Conservation (phyloP, 2,113 vertebrate genomes). For the Taurulus bubalis region DNA sequence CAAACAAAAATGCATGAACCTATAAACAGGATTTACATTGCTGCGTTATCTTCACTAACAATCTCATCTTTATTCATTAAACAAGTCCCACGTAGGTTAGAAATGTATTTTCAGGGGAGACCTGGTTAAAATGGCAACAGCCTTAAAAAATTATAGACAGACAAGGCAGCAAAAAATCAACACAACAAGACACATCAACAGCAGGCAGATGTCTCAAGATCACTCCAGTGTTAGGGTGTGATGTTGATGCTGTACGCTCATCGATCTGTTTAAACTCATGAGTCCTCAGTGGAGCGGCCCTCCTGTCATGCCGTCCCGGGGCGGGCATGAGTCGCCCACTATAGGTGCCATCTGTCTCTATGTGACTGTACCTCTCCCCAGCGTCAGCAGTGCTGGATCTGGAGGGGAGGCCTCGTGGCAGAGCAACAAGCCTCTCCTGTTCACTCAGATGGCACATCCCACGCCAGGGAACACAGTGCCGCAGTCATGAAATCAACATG, state of each 20-base stretch:
- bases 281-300: conserved; percentile 22
- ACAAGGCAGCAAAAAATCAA: not conserved
- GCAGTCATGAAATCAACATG: conserved; percentile 67
- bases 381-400: conserved; percentile 56
- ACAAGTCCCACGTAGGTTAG: not conserved
- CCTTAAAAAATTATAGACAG: not conserved
- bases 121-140: not conserved
- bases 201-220: not conserved
- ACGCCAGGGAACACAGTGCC: conserved; percentile 61
- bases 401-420: conserved; percentile 60
- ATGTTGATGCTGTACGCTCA: not conserved
- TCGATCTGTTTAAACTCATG: conserved; percentile 12
- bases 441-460: conserved; percentile 72
- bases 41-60: not conserved
- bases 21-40: not conserved
- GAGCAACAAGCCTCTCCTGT: conserved; percentile 71
- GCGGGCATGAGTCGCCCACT: conserved; percentile 48
- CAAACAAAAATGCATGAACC: not conserved
- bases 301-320: conserved; percentile 59
- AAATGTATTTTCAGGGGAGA: not conserved
- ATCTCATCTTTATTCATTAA: not conserved
- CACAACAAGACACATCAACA: not conserved
- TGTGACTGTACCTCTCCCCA: conserved; percentile 50
- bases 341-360: conserved; percentile 74
- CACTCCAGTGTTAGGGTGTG: not conserved